phyloP scores from a whole-genome alignment of 1,140 invertebrate species.

The Drosophila mojavensis region DNA sequence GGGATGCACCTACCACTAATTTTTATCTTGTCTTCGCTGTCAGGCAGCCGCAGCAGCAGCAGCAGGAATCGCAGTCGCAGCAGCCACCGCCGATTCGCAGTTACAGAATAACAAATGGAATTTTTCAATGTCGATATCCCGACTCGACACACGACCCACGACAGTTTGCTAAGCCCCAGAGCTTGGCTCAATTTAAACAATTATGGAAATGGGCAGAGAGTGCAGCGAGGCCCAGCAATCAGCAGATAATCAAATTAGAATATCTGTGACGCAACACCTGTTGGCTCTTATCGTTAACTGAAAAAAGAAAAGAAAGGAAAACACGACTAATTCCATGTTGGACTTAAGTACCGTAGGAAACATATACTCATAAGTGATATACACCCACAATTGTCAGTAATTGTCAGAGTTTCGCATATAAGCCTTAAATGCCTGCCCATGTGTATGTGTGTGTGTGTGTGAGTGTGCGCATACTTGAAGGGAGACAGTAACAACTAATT shows the following conservation, averaged over 20 bases:
- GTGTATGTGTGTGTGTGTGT: slow-evolving; percentile 8
- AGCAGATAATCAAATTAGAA: slow-evolving; percentile 9
- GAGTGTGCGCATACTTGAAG: slow-evolving; percentile 1
- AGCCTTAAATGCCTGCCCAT: slow-evolving; percentile 29
- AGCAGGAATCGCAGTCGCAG: slow-evolving; percentile 18
- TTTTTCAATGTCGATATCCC: slow-evolving; percentile 56
- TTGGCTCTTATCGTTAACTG: slow-evolving; percentile 19
- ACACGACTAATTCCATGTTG: not conserved
- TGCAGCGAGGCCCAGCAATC: not conserved
- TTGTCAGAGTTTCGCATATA: not conserved
- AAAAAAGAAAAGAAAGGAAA: not conserved
- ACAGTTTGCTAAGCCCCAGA: slow-evolving; percentile 2
- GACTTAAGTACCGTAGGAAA: not conserved
- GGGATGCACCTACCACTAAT: slow-evolving; percentile 57
- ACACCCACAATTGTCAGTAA: not conserved
- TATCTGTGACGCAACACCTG: slow-evolving; percentile 17
- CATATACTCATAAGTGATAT: not conserved
- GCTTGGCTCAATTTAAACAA: slow-evolving; percentile 58
- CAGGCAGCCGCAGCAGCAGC: slow-evolving; percentile 22
- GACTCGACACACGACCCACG: slow-evolving; percentile 52
- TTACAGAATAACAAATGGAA: slow-evolving; percentile 54
- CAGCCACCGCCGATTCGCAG: slow-evolving; percentile 2
- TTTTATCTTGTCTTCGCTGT: slow-evolving; percentile 57
- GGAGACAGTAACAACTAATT: slow-evolving; percentile 77
- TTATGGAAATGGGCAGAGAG: slow-evolving; percentile 46